Evolutionary conservation across 2,797 vertebrate genomes (phyloP).

Genomic region (Microcaecilia unicolor): DNA sequence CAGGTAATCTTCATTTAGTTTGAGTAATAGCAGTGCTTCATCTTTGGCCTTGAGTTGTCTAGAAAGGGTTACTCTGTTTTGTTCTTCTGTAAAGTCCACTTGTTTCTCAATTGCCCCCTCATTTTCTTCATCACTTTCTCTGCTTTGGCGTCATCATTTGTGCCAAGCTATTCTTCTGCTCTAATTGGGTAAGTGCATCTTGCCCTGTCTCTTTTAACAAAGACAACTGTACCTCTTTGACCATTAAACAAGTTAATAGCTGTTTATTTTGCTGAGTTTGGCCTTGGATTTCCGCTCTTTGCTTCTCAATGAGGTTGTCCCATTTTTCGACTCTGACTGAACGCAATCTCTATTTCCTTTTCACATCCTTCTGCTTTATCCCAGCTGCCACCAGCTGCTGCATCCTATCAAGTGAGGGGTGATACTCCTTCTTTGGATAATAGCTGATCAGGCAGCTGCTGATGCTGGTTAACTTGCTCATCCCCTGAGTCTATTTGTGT

Average conservation of each 20-base stretch:
- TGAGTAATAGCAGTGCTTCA: slow-evolving; percentile 29
- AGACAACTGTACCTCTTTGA: slow-evolving; percentile 8
- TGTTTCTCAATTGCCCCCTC: slow-evolving; percentile 30
- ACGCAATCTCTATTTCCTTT: slow-evolving; percentile 4
- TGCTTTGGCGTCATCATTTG: slow-evolving; percentile 16
- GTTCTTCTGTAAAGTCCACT: background rate
- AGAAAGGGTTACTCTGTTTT: slow-evolving; percentile 31
- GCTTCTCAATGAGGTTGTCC: slow-evolving; percentile 12
- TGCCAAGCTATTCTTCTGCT: slow-evolving; percentile 10
- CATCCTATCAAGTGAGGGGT: too few relatives aligned
- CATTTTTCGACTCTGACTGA: slow-evolving; percentile 16
- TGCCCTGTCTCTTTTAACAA: slow-evolving; percentile 3
- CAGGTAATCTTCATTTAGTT: slow-evolving; percentile 19
- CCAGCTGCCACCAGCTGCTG: slow-evolving; percentile 16
- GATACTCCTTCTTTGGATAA: slow-evolving; percentile 10
- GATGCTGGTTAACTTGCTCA: slow-evolving; percentile 29
- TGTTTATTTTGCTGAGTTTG: slow-evolving; percentile 28
- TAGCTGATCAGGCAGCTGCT: slow-evolving; percentile 21
- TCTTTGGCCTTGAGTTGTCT: slow-evolving; percentile 47
- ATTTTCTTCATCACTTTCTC: slow-evolving; percentile 26
- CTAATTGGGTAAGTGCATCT: slow-evolving; percentile 17
- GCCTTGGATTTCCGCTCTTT: slow-evolving; percentile 11
- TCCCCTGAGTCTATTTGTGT: too few relatives aligned
- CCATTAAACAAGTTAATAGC: slow-evolving; percentile 29
- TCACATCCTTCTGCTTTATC: background rate